Conservation (phyloP, 2,113 vertebrate species). For the Oryzias celebensis region DNA sequence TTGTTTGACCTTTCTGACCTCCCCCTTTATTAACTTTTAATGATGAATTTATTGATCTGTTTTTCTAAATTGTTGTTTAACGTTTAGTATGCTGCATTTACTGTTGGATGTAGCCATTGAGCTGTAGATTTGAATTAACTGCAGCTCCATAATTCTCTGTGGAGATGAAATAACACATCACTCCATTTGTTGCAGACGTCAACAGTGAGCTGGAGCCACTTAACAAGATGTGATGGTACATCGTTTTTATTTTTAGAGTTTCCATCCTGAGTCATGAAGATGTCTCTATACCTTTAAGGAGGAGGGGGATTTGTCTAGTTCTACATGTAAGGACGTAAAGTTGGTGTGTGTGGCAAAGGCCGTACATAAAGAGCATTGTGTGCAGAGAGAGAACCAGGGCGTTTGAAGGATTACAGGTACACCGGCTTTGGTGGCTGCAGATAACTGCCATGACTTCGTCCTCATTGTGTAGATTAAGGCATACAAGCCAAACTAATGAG, state of each 20-base stretch:
- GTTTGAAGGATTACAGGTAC: constrained; percentile 78
- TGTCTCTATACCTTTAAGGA: constrained; percentile 39
- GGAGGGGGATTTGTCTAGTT: constrained; percentile 46
- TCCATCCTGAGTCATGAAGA: constrained; percentile 59
- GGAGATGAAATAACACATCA: too few species aligned
- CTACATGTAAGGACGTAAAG: constrained; percentile 33
- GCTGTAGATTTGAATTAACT: too few species aligned
- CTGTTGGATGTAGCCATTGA: neutral
- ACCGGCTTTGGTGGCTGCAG: constrained; percentile 72
- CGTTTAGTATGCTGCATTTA: neutral
- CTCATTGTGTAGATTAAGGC: constrained; percentile 88
- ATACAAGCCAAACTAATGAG: constrained; percentile 92
- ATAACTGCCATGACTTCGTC: constrained; percentile 85
- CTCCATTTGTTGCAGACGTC: too few species aligned
- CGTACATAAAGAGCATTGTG: constrained; percentile 65
- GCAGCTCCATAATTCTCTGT: too few species aligned
- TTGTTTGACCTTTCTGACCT: constrained; percentile 73
- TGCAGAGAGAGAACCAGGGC: constrained; percentile 51
- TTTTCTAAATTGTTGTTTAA: constrained; percentile 19
- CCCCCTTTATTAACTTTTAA: constrained; percentile 77
- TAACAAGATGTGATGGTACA: neutral
- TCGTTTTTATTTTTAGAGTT: constrained; percentile 16
- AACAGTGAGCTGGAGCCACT: neutral
- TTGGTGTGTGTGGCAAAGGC: constrained; percentile 35
- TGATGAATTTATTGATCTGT: constrained; percentile 67